Percentiles rank a stretch among this genome's conserved stretches.
Conservation (phyloP, 2,113 vertebrate species). For the Chlorodrepanis virens region DNA sequence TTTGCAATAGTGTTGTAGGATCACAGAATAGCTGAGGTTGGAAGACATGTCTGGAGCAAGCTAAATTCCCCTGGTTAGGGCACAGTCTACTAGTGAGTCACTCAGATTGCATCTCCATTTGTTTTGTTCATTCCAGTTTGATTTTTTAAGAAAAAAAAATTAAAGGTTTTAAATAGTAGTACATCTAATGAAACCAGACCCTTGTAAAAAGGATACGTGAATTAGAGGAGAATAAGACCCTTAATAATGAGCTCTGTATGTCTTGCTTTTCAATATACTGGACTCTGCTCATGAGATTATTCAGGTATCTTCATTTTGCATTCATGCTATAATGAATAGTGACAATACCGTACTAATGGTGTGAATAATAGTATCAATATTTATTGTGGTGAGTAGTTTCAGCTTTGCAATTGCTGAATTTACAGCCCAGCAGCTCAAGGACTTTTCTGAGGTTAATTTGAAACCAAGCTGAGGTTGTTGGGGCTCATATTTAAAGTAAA, state of each 20-base stretch:
- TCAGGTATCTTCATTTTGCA: background rate
- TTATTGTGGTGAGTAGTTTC: background rate
- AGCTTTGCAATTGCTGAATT: background rate
- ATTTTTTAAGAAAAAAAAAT: background rate
- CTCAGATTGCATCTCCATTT: background rate
- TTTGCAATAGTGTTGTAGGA: background rate
- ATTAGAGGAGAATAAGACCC: background rate
- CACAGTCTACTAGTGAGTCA: background rate
- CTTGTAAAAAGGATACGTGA: background rate
- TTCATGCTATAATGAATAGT: background rate
- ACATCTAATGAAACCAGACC: background rate
- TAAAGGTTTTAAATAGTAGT: background rate
- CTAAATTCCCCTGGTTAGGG: background rate
- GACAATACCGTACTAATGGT: background rate
- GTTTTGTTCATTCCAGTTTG: background rate
- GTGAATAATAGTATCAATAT: background rate
- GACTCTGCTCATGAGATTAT: background rate
- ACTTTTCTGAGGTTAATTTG: background rate
- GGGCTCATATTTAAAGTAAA: slow-evolving; percentile 12
- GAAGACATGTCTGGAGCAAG: background rate
- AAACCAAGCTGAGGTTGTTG: background rate
- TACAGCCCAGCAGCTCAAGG: background rate
- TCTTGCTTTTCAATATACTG: background rate
- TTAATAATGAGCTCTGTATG: background rate
- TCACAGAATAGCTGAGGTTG: background rate